Base-by-base conservation (phyloP, 1,140 invertebrate species). In the Papilio aristodemus region DNA sequence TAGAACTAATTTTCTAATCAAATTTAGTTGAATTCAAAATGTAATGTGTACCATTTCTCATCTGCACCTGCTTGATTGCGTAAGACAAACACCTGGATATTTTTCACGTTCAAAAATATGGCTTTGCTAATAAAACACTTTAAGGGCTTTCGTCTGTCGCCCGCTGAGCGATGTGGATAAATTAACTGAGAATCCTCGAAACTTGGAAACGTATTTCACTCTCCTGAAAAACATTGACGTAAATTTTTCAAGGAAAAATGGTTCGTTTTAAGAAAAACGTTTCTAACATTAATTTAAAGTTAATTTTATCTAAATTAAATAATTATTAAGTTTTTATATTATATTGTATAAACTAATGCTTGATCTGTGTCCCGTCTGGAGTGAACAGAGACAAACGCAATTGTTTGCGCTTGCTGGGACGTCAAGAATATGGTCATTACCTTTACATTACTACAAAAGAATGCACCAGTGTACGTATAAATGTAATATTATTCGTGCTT, bases 161-260 rank as follows among this genome's bases (percentile, higher is more conserved):
- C 41, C 63, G 63, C 19, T 50, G 43, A 66, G 63, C 63, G 63
- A 66, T 66, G 63, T 50, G 63, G 63, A 66, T 66, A 36, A 66
- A 66, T 66, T 66, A 66, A 66, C 63, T 66, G 14, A 66, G 63
- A 66, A 66, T 66, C 63, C 63, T 50, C 63, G 63, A 66, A 66
- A 66, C 63, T 66, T 17, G 63, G 27, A 50, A 46, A 50, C 25
- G 39, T 66, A 50, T 66, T 66, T 66, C 63, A 46, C 41, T 66
- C 63, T 46, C 22, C 43, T 50, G 63, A 50, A 66, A 50, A 66
- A 66, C 63, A 66, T 66, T 66, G 63, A 66, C 41, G 63, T 64
- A 64, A 19, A 27, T 27, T 66, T 36, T 50, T 66, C 46, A 46
- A 66, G 43, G 41, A 50, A 46, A 50, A 46, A 64, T 50, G 6